Percentiles rank a stretch among this genome's conserved stretches.
Conservation (phyloP, 2,113 vertebrate genomes). For the Erythrocercus mccallii region DNA sequence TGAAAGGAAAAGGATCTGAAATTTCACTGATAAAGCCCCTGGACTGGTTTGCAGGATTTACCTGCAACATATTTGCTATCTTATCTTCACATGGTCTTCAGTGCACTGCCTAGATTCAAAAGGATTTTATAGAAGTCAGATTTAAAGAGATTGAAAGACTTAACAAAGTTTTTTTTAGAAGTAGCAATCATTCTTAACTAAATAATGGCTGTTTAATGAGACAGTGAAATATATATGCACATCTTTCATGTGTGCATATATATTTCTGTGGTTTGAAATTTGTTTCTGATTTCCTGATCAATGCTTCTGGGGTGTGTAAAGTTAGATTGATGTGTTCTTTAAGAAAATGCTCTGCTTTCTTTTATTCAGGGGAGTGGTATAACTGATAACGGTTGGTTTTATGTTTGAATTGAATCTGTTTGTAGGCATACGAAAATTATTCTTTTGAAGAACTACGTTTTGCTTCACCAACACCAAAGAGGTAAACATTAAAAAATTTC, state of each 20-base stretch:
- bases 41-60: neutral
- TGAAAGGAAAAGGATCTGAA: neutral
- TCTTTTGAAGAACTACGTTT: constrained; percentile 98
- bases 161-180: neutral
- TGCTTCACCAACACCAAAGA: constrained; percentile 97
- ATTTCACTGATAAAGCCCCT: neutral
- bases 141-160: neutral
- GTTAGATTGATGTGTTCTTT: neutral
- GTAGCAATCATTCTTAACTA: neutral
- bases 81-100: neutral
- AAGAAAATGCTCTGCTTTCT: neutral
- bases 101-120: neutral
- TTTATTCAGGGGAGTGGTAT: neutral
- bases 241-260: neutral
- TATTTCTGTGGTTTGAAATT: neutral
- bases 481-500: constrained; percentile 70
- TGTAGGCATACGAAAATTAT: constrained; percentile 95
- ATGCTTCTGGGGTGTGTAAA: neutral
- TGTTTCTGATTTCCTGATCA: neutral
- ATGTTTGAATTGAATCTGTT: neutral
- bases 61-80: neutral
- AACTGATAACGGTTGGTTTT: neutral
- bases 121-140: neutral
- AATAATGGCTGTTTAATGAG: neutral
- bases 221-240: neutral